Conservation (phyloP, 2,797 vertebrate genomes). For the Xiphophorus birchmanni region DNA sequence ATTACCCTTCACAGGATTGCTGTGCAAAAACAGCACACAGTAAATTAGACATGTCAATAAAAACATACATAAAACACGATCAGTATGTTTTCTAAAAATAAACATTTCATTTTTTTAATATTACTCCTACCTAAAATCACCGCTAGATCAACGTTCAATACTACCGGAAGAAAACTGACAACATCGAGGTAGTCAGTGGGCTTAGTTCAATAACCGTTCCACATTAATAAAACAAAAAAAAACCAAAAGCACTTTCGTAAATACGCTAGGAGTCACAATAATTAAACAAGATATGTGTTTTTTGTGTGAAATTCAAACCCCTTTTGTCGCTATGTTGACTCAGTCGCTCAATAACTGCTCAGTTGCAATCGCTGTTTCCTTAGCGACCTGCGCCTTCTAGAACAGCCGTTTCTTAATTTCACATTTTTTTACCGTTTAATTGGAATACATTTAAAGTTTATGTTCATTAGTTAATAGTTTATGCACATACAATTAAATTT, state of each 20-base stretch:
- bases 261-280: neutral
- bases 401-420: slow-evolving; percentile 17
- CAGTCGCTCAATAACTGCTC: neutral
- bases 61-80: neutral
- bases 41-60: neutral
- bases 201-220: neutral
- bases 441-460: neutral
- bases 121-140: neutral
- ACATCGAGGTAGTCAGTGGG: neutral
- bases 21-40: slow-evolving; percentile 32
- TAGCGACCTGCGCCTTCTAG: slow-evolving; percentile 9
- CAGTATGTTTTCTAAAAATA: neutral
- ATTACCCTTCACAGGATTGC: slow-evolving; percentile 46
- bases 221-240: neutral
- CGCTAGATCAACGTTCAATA: slow-evolving; percentile 14
- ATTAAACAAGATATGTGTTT: accelerated
- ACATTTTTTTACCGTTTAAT: slow-evolving; percentile 3
- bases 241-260: neutral
- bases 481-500: neutral
- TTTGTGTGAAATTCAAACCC: neutral
- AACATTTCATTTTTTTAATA: neutral
- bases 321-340: neutral
- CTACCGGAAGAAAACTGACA: neutral
- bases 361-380: neutral
- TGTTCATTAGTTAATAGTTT: neutral